Conservation (phyloP, 2,888 invertebrate genomes). For the Lampropteryx suffumata region DNA sequence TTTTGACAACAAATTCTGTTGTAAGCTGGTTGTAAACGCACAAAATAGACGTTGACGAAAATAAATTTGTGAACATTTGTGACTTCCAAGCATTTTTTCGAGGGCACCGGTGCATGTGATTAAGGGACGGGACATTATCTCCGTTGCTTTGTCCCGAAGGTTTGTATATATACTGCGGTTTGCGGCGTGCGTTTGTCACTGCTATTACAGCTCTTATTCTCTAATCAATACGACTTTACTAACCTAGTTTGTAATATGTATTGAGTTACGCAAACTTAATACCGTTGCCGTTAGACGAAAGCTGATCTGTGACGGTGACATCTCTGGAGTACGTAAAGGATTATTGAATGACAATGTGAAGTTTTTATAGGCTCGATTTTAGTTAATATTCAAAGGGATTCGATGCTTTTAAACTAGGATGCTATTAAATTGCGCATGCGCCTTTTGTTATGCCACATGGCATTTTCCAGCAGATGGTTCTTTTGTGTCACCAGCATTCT, state of each 20-base stretch:
- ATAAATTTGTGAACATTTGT: constrained; percentile 67
- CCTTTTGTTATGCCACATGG: constrained; percentile 77
- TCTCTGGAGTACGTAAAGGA: constrained; percentile 78
- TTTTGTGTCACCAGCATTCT: constrained; percentile 58
- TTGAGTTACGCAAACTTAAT: constrained; percentile 80
- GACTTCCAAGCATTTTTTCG: constrained; percentile 75
- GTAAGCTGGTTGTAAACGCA: constrained; percentile 62
- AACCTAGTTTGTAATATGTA: constrained; percentile 52
- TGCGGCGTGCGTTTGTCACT: constrained; percentile 59
- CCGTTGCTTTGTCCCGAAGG: constrained; percentile 65
- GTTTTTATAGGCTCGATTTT: constrained; percentile 68
- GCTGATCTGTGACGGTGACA: constrained; percentile 80
- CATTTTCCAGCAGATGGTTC: constrained; percentile 77
- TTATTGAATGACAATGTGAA: constrained; percentile 79
- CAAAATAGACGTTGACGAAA: constrained; percentile 61
- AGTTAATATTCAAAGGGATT: constrained; percentile 64
- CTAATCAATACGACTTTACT: constrained; percentile 40
- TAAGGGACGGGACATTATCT: constrained; percentile 81
- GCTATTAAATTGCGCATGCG: constrained; percentile 81
- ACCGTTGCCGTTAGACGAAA: constrained; percentile 77
- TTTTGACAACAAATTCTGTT: constrained; percentile 66
- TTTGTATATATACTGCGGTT: constrained; percentile 71
- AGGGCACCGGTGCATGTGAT: constrained; percentile 80
- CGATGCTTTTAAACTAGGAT: constrained; percentile 71
- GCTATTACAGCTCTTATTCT: constrained; percentile 52